A percentile compares a stretch with the other conserved stretches of the same genome.
phyloP scores from a whole-genome alignment of 2,888 invertebrate species.

The Muschampia plurimacula region DNA sequence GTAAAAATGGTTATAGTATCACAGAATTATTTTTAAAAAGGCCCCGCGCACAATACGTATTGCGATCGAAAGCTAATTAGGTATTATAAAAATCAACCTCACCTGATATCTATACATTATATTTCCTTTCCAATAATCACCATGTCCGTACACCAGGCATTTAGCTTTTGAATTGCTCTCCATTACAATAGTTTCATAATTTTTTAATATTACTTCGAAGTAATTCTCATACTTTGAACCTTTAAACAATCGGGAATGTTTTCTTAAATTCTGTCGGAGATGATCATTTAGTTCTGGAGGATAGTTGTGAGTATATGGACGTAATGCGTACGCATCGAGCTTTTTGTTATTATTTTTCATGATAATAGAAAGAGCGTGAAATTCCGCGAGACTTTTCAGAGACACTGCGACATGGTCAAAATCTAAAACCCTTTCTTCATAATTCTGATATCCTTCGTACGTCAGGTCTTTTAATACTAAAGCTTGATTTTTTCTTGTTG shows the following conservation, averaged over 20 bases:
- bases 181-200: conserved; percentile 30
- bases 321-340: conserved; percentile 26
- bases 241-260: conserved; percentile 39
- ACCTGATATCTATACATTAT: conserved; percentile 47
- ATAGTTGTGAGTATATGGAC: conserved; percentile 39
- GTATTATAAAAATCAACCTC: conserved; percentile 14
- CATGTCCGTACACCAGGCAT: conserved; percentile 45
- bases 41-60: background rate
- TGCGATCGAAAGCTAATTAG: background rate
- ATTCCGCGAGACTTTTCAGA: conserved; percentile 42
- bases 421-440: conserved; percentile 42
- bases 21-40: background rate
- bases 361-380: conserved; percentile 43
- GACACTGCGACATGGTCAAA: conserved; percentile 40
- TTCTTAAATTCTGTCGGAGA: conserved; percentile 38
- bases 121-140: conserved; percentile 49
- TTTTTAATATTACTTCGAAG: conserved; percentile 25
- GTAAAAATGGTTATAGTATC: no score
- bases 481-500: conserved; percentile 40
- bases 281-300: conserved; percentile 32
- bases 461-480: conserved; percentile 47
- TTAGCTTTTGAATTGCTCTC: conserved; percentile 32
- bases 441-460: conserved; percentile 40
- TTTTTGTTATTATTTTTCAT: conserved; percentile 37
- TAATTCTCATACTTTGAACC: conserved; percentile 39